Evolutionary conservation across 64 coral and sea anemone genomes (phyloP), one percentile per base, ranked within the genome.

Genomic region (Porites australiensis): DNA sequence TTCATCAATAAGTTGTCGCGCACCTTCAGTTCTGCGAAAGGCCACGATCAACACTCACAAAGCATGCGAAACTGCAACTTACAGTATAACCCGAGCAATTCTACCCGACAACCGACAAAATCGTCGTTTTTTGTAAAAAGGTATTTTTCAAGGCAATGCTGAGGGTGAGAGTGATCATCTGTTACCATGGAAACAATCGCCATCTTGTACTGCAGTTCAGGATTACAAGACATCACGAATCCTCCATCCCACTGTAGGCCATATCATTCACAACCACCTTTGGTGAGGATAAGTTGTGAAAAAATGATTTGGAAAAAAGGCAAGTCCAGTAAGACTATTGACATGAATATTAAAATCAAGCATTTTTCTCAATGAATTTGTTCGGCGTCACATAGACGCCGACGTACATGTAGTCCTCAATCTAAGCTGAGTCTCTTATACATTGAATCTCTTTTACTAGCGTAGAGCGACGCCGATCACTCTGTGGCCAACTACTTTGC

Each of bases 61-160:
- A 37, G 27, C 27, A 37, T 37, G 27, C 27, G 1, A 23, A n/a
- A 13, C 21, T 87, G 70, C 10, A 92, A 64, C 86, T 15, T 14
- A 82, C 90, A 45, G 87, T 45, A 57, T 79, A 92, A 3, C 70
- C 82, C 15, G 70, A 92, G 51, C 90, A 92, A 15, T 92, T 14
- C n/a, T 71, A 59, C 57, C 57, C 27, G 27, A 37, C 27, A 37
- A 8, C 50, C 82, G 12, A 77, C 0, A 16, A 69, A 45, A 15
- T 92, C 90, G 16, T 82, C 86, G 3, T 64, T 77, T 8, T 10
- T 77, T 6, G 53, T 78, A 54, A 87, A 72, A 19, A 92, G 69
- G 47, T 57, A 61, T 10, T 87, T 86, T 9, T 37, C 15, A 4
- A 92, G 50, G n/a, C 90, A 92, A 8, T 27, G 22, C 55, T 87